Conservation (phyloP, 2,113 vertebrate species). For the Speoplatyrhinus poulsoni region DNA sequence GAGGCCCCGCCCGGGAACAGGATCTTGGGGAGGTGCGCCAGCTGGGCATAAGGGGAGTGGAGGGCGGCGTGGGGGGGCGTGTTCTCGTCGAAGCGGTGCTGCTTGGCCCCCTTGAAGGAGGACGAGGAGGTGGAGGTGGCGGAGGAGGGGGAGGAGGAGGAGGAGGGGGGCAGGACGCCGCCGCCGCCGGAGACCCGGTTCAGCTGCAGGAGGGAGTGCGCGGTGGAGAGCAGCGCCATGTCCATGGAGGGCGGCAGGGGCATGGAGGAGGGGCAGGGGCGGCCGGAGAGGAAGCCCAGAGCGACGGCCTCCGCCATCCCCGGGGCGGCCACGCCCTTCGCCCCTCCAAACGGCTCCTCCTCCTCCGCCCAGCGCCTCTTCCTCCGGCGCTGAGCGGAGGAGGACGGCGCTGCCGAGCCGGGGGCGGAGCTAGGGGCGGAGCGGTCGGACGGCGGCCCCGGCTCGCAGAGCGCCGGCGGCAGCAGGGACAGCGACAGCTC, state of each 20-base stretch:
- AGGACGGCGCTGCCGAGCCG: slow-evolving; percentile 47
- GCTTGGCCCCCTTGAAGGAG: slow-evolving; percentile 76
- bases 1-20: slow-evolving; percentile 76
- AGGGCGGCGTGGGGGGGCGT: slow-evolving; percentile 77
- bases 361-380: slow-evolving; percentile 74
- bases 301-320: slow-evolving; percentile 73
- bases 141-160: slow-evolving; percentile 69
- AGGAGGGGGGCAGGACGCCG: slow-evolving; percentile 66
- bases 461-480: slow-evolving; percentile 77
- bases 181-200: slow-evolving; percentile 72
- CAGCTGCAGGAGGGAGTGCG: slow-evolving; percentile 78
- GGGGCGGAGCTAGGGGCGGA: slow-evolving; percentile 48
- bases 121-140: slow-evolving; percentile 67
- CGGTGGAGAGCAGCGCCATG: slow-evolving; percentile 79
- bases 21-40: slow-evolving; percentile 80
- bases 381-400: slow-evolving; percentile 66
- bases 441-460: slow-evolving; percentile 22
- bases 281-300: slow-evolving; percentile 68
- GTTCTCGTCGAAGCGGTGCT: slow-evolving; percentile 81
- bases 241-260: slow-evolving; percentile 80
- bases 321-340: slow-evolving; percentile 66
- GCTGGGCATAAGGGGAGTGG: slow-evolving; percentile 76
- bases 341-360: slow-evolving; percentile 70
- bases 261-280: slow-evolving; percentile 72
- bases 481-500: slow-evolving; percentile 90